These are phyloP conservation scores for Orussus abietinus DNA, from an alignment of 1,140 invertebrate species.

Conservation along the genomic window DNA sequence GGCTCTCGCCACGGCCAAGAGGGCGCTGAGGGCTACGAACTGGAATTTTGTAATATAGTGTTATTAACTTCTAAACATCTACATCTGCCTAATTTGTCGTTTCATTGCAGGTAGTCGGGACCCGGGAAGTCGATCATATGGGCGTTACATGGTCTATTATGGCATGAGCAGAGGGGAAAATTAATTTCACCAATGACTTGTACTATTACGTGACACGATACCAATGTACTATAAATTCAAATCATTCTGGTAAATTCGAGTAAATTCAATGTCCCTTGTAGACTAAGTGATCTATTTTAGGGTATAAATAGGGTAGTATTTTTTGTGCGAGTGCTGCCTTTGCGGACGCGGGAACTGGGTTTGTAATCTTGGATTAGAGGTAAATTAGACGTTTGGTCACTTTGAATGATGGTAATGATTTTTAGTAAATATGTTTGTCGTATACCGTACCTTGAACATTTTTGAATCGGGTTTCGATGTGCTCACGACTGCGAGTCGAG, in stretches of 20 bases:
- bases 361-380: not conserved
- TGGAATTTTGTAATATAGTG: slow-evolving; percentile 18
- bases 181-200: not conserved
- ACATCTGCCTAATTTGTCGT: not conserved
- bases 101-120: not conserved
- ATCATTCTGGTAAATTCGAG: too few species aligned
- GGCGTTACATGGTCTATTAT: too few species aligned
- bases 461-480: slow-evolving; percentile 12
- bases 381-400: not conserved
- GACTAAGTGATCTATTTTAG: not conserved
- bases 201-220: not conserved
- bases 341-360: not conserved
- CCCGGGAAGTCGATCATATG: too few species aligned
- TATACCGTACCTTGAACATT: slow-evolving; percentile 24
- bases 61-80: not conserved
- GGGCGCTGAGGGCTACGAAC: slow-evolving; percentile 48
- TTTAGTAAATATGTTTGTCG: slow-evolving; percentile 7
- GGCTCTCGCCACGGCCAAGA: slow-evolving; percentile 46
- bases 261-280: not conserved
- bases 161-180: too few species aligned
- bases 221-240: too few species aligned
- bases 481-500: slow-evolving; percentile 13
- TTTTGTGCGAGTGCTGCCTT: not conserved
- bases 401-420: not conserved
- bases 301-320: not conserved